phyloP scores from a whole-genome alignment of 2,113 vertebrate species.

The Dasyurus viverrinus region DNA sequence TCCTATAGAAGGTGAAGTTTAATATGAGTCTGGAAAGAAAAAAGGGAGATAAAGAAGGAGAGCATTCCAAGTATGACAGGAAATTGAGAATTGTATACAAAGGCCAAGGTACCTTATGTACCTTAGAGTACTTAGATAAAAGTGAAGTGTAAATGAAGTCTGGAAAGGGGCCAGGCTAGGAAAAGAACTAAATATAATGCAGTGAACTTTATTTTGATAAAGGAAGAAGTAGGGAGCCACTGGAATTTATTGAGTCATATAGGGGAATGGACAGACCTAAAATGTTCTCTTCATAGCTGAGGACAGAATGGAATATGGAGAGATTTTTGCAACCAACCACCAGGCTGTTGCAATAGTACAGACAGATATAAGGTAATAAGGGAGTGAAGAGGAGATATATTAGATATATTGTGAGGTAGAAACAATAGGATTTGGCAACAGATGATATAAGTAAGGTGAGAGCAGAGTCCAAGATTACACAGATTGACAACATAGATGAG shows the following conservation, averaged over 20 bases:
- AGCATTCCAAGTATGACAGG: background rate
- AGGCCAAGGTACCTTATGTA: background rate
- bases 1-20: background rate
- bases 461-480: background rate
- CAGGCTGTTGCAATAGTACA: background rate
- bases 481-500: background rate
- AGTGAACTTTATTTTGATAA: background rate
- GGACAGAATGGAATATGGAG: background rate
- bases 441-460: background rate
- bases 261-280: background rate
- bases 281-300: background rate
- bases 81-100: background rate
- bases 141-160: background rate
- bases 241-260: background rate
- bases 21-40: background rate
- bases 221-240: background rate
- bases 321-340: background rate
- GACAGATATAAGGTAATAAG: background rate
- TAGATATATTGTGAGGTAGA: background rate
- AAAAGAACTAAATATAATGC: background rate
- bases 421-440: background rate
- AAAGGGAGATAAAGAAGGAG: background rate
- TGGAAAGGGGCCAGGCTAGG: background rate
- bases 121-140: background rate
- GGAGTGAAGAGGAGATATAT: background rate